Evolutionary conservation across 2,113 vertebrate species (phyloP), one percentile per base, ranked within the genome.

Genomic region (Megaceryle torquata): DNA sequence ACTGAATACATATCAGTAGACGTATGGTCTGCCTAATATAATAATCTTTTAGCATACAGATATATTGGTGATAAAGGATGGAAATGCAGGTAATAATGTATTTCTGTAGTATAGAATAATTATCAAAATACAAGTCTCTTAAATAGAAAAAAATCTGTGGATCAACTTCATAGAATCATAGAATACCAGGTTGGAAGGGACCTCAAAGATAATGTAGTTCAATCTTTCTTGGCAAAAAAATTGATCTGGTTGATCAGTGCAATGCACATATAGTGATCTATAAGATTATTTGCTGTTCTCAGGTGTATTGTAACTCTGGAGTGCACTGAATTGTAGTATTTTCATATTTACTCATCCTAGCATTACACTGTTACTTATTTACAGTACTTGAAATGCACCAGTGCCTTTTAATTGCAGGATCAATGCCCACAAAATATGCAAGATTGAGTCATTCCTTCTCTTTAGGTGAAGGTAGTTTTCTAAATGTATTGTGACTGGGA

Each of bases 281-380:
- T 91, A 44, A 83, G 94, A 29, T 90, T 95, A 69, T 35, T 53
- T 95, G 64, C 86, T 97, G 75, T 96, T 97, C 92, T 95, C 78
- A 75, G 64, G 22, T 86, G 22, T 61, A 31, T 65, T 94, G 83
- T 89, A 96, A 93, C 39, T 86, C 41, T 88, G 28, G 31, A 94
- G 81, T 75, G 46, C 70, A 61, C 17, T 94, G 94, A 95, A 88
- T 95, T 96, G 50, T 44, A 82, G 51, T 91, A 80, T 44, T 16
- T 44, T 44, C 43, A 16, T 44, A 44, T 44, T 44, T 44, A 44
- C 43, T 44, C 43, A 35, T 92, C 78, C 33, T 75, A 67, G 46
- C 22, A 3, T 93, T 95, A 64, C 39, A 46, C 51, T 86, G 28
- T 83, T 87, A 72, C 86, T 92, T 96, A 78, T 78, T 95, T 94